Evolutionary conservation across 2,888 invertebrate genomes (phyloP), one percentile per base, ranked within the genome.

Genomic region (Rhamnusium bicolor): DNA sequence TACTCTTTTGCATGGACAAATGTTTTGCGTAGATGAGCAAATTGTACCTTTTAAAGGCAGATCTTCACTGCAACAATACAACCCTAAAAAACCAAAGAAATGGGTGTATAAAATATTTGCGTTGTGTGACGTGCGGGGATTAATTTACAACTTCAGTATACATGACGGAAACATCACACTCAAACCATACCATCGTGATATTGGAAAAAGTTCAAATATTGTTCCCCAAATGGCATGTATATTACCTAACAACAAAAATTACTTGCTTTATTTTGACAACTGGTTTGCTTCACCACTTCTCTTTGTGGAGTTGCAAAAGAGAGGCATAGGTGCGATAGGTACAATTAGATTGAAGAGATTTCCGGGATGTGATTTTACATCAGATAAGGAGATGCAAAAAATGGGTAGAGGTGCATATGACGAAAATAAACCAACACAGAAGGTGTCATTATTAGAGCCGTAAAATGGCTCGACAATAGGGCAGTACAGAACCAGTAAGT

Each of bases 381-480:
- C n/a, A 5, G 62, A 69, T 8, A 74, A 32, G 14, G 58, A 40
- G 16, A 56, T 65, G 58, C 69, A 58, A 46, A 77, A 80, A 60
- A 74, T 8, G 72, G 82, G n/a, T n/a, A n/a, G n/a, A 74, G 81
- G 83, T 54, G 49, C 66, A 47, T 70, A 79, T 61, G 29, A 72
- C 47, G 82, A 82, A 76, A 77, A 77, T 69, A 80, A 29, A 74
- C 76, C 18, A 73, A 53, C 40, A 72, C 75, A 54, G 79, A 83
- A 72, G 77, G 71, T n/a, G 69, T 74, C 53, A 70, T 79, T 8
- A 61, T 81, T 6, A 62, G 71, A 54, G 78, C 65, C 58, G 82
- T 85, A 40, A 74, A 80, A 7, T 86, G 85, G 85, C 83, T 82
- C 70, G 84, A 85, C 72, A 86, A 86, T 73, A 86, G 86, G 81